Base-by-base conservation (phyloP, 2,888 invertebrate species). In the Caenorhabditis sulstoni region DNA sequence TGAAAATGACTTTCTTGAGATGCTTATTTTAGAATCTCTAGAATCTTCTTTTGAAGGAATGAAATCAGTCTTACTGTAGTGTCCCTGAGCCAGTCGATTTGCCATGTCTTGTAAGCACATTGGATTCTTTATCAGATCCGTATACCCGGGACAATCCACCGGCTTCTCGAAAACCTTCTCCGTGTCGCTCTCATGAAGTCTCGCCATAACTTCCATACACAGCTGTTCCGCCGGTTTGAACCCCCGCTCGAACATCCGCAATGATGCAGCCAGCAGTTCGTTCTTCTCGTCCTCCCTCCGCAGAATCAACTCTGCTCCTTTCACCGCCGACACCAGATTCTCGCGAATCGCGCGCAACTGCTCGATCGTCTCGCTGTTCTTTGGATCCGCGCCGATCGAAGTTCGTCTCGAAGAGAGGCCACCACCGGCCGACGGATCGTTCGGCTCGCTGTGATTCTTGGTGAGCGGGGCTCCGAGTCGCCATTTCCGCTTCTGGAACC, bases 391-490 rank as follows among this genome's bases (percentile, higher is more conserved):
- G 8, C 53, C 67, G 8, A 7, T 44, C 59, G 55, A 35, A 68
- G 37, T 41, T 20, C 49, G 14, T 20, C 53, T 11, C 7, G 29
- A 20, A 44, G 7, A 29, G 29, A 29, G 14, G 12, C 29, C 11
- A 1, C 45, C 45, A 1, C 50, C 20, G 0, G 23, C 5, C 8
- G 11, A 12, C n/a, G 12, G 18, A 7, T 41, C 64, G 16, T 1
- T 55, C 39, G 41, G 16, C 52, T 23, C 29, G 47, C 22, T 59
- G 2, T 1, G 53, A 20, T 55, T 44, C 50, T 97, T 91, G 75
- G 99, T 91, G 75, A 99, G 92, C 0, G 99, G 98, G 9, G 97
- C 97, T 0, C 99, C 99, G 90, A 97, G 97, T 59, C 98, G 92
- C 81, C 95, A 94, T 90, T 96, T 96, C 1, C 99, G 92, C 91